Evolutionary conservation across 2,888 invertebrate genomes (phyloP).

Genomic region (Trissolcus japonicus): DNA sequence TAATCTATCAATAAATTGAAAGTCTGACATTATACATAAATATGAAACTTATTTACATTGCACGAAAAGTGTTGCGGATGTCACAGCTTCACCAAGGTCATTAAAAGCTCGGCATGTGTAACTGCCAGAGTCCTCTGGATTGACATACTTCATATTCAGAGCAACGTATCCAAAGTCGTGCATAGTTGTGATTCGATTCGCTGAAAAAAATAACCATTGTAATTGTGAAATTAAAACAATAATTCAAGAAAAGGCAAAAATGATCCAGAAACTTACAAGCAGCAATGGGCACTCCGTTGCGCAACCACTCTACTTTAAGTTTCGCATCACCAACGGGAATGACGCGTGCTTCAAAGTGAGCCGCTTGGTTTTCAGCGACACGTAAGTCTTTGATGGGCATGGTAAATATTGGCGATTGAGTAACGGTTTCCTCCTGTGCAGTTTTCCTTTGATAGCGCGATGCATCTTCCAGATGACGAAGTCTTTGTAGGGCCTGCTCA

Average conservation of each 20-base stretch:
- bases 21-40: not conserved
- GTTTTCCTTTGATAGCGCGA: constrained; percentile 85
- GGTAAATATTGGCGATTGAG: constrained; percentile 94
- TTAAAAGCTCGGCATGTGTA: constrained; percentile 96
- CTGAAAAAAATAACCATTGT: constrained; percentile 71
- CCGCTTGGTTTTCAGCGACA: constrained; percentile 93
- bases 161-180: constrained; percentile 99
- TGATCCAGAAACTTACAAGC: constrained; percentile 82
- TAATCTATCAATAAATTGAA: constrained; percentile 10
- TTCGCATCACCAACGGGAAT: constrained; percentile 96
- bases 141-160: constrained; percentile 94
- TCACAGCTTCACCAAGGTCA: constrained; percentile 95
- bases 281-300: constrained; percentile 93
- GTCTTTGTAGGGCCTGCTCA: constrained; percentile 87
- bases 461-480: constrained; percentile 89
- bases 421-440: constrained; percentile 86
- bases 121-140: constrained; percentile 96
- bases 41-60: constrained; percentile 81
- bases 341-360: constrained; percentile 94
- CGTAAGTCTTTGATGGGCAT: constrained; percentile 91
- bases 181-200: constrained; percentile 94
- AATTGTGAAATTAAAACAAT: not conserved
- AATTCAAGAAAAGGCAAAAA: no score
- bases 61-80: constrained; percentile 92
- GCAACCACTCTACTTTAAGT: constrained; percentile 94